These are phyloP conservation scores for Lasioglossum vierecki DNA, from an alignment of 2,888 invertebrate species.

Conservation along the genomic window DNA sequence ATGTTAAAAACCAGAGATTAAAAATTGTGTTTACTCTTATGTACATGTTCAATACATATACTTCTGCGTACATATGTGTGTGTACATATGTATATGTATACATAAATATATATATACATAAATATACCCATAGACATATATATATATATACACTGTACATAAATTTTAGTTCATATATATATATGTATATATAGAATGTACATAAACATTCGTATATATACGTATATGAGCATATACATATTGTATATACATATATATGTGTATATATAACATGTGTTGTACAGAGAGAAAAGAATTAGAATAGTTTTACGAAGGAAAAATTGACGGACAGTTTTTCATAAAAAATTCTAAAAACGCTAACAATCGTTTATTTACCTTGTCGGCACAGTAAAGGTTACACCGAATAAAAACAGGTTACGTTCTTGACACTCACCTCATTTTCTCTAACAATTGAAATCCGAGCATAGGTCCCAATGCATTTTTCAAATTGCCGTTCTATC, in stretches of 20 bases:
- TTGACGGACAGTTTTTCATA: neutral
- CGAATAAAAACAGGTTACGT: constrained; percentile 56
- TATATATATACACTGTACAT: neutral
- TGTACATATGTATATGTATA: neutral
- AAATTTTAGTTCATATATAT: neutral
- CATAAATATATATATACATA: neutral
- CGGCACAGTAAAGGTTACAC: constrained; percentile 60
- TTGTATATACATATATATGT: neutral
- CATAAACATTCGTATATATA: neutral
- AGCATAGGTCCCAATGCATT: constrained; percentile 62
- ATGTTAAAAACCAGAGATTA: constrained; percentile 27
- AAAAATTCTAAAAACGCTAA: constrained; percentile 5
- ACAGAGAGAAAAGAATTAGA: neutral
- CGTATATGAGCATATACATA: neutral
- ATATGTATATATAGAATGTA: neutral
- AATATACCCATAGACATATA: neutral
- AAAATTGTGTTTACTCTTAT: neutral
- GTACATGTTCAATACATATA: neutral
- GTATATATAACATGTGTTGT: neutral
- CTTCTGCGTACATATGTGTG: neutral
- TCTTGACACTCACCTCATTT: constrained; percentile 66
- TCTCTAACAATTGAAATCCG: constrained; percentile 20
- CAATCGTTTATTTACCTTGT: constrained; percentile 70
- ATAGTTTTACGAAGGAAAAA: neutral
- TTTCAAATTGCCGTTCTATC: constrained; percentile 50